A percentile compares a stretch with the other conserved stretches of the same genome.
phyloP scores from a whole-genome alignment of 2,797 vertebrate genomes.

The Gila robusta region DNA sequence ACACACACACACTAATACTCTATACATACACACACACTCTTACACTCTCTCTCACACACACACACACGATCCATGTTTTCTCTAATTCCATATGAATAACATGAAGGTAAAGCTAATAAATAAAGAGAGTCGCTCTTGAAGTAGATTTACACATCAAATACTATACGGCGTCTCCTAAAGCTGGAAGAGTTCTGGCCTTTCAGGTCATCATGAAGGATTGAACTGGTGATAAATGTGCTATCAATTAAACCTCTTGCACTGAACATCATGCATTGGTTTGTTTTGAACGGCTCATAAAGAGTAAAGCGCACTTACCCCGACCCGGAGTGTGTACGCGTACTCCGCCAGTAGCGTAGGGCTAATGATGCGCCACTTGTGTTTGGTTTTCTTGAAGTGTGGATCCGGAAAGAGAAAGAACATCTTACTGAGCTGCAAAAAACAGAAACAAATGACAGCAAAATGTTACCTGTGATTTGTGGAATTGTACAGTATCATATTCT shows the following conservation, averaged over 20 bases:
- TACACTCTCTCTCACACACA: too few relatives aligned
- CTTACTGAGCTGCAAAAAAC: conserved; percentile 83
- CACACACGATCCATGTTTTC: background rate
- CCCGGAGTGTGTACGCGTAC: conserved; percentile 87
- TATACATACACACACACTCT: too few relatives aligned
- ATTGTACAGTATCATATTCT: background rate
- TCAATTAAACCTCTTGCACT: background rate
- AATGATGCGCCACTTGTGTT: conserved; percentile 96
- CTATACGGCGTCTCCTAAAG: background rate
- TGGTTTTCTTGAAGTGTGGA: conserved; percentile 95
- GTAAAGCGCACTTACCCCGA: conserved; percentile 80
- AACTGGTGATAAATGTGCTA: conserved; percentile 24
- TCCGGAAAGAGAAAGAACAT: conserved; percentile 97
- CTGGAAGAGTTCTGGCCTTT: background rate
- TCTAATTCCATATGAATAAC: background rate
- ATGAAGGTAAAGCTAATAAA: background rate
- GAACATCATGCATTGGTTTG: background rate
- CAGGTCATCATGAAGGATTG: background rate
- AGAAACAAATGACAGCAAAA: background rate
- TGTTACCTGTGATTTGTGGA: background rate
- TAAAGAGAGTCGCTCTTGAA: background rate
- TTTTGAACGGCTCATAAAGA: conserved; percentile 53
- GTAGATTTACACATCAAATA: background rate
- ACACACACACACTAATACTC: too few relatives aligned
- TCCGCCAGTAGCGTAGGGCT: conserved; percentile 90